Percentiles rank a stretch among this genome's conserved stretches.
Conservation (phyloP, 1,140 invertebrate species). For the Eufriesea mexicana region DNA sequence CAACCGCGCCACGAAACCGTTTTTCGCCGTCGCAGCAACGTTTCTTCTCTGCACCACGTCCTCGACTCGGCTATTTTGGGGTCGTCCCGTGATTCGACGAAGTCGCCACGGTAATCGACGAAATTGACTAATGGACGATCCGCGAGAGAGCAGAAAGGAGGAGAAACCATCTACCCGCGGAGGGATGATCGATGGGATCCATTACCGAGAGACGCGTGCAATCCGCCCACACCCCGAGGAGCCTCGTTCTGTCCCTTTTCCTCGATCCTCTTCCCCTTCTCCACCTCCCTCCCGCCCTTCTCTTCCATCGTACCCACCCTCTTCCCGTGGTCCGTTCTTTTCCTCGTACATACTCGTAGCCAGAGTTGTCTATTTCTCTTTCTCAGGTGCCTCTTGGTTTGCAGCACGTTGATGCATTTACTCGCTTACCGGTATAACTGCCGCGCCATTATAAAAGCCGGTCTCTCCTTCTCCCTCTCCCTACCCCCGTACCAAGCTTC, state of each 20-base stretch:
- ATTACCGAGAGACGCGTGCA: conserved; percentile 74
- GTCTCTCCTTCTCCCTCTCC: conserved; percentile 28
- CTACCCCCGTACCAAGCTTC: background rate
- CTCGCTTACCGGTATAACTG: conserved; percentile 65
- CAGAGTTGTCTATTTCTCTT: conserved; percentile 48
- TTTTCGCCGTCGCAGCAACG: background rate
- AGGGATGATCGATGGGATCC: conserved; percentile 75
- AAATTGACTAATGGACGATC: conserved; percentile 73
- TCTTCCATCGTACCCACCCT: background rate
- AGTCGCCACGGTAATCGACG: conserved; percentile 58
- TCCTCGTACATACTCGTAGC: conserved; percentile 30
- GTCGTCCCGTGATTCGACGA: conserved; percentile 63
- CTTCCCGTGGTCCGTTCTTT: conserved; percentile 6
- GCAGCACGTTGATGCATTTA: conserved; percentile 61
- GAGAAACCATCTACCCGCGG: conserved; percentile 65
- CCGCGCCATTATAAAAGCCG: conserved; percentile 63
- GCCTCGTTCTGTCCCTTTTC: conserved; percentile 37
- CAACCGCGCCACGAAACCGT: background rate
- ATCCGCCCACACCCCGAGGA: conserved; percentile 76
- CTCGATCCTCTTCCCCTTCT: background rate
- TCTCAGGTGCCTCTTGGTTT: conserved; percentile 37
- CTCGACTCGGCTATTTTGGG: conserved; percentile 12
- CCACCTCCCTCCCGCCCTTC: no score
- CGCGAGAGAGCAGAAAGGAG: conserved; percentile 60
- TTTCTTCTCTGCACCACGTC: background rate